These are phyloP conservation scores for Drosophila ambigua DNA, from an alignment of 1,140 invertebrate genomes.

Conservation along the genomic window DNA sequence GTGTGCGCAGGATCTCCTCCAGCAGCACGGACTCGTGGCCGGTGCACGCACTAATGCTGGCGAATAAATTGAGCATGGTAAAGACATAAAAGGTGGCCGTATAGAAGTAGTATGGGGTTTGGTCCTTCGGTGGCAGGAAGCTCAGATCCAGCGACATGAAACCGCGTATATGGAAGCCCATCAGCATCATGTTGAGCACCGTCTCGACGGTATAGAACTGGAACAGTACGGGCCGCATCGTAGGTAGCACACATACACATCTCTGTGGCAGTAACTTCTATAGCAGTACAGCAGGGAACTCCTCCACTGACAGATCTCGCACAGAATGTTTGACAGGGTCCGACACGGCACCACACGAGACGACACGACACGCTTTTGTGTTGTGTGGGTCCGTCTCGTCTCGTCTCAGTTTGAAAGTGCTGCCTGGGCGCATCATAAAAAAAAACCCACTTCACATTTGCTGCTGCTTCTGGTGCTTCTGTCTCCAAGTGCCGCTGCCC, in stretches of 20 bases:
- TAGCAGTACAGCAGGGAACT: background rate
- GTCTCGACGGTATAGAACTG: slow-evolving; percentile 48
- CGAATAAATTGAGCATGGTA: slow-evolving; percentile 33
- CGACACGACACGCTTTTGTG: slow-evolving; percentile 64
- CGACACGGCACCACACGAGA: slow-evolving; percentile 17
- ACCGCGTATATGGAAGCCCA: slow-evolving; percentile 29
- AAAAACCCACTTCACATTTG: slow-evolving; percentile 65
- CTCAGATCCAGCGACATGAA: slow-evolving; percentile 12
- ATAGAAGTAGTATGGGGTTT: slow-evolving; percentile 11
- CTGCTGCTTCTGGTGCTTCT: slow-evolving; percentile 37
- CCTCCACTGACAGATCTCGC: slow-evolving; percentile 30
- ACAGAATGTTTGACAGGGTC: slow-evolving; percentile 30
- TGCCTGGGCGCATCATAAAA: slow-evolving; percentile 69
- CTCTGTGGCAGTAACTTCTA: slow-evolving; percentile 7
- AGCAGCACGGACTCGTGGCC: slow-evolving; percentile 4
- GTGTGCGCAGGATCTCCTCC: slow-evolving; percentile 28
- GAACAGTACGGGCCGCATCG: slow-evolving; percentile 43
- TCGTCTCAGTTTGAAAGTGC: slow-evolving; percentile 49
- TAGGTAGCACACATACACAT: slow-evolving; percentile 5
- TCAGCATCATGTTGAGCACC: slow-evolving; percentile 29
- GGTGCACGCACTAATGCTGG: slow-evolving; percentile 51
- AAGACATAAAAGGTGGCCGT: slow-evolving; percentile 21
- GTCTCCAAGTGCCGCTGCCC: slow-evolving; percentile 17
- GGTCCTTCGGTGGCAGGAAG: background rate
- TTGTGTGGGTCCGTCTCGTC: slow-evolving; percentile 32